These are phyloP conservation scores for Phenganax stokvisi DNA, from an alignment of 92 coral and sea anemone genomes.

Conservation along the genomic window DNA sequence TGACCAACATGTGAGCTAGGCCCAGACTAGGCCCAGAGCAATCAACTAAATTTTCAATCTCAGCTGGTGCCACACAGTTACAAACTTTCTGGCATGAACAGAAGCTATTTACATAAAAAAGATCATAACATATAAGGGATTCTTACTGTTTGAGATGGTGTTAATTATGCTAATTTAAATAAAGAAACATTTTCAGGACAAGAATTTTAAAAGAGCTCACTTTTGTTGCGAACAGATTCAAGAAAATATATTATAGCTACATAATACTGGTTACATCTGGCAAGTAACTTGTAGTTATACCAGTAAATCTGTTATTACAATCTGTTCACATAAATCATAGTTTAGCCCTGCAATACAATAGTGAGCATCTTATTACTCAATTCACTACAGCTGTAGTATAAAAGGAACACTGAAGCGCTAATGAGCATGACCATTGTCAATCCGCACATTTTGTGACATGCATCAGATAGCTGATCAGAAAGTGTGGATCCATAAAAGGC, in stretches of 20 bases:
- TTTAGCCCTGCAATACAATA: background rate
- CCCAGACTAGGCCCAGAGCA: too few relatives aligned
- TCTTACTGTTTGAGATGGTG: background rate
- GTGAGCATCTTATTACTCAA: background rate
- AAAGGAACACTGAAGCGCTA: background rate
- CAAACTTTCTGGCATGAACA: background rate
- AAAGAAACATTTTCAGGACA: too few relatives aligned
- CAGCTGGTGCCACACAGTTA: too few relatives aligned
- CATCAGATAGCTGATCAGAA: background rate
- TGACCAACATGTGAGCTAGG: too few relatives aligned
- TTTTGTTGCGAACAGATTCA: too few relatives aligned
- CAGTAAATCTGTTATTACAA: background rate
- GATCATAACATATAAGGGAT: background rate
- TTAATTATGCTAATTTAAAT: background rate
- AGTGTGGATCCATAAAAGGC: background rate
- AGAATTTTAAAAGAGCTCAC: too few relatives aligned
- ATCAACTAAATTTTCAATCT: too few relatives aligned
- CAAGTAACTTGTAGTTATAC: too few relatives aligned
- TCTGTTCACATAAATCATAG: background rate
- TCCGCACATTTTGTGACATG: background rate
- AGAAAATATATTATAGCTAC: too few relatives aligned
- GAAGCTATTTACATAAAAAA: background rate
- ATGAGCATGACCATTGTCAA: background rate
- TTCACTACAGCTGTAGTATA: background rate
- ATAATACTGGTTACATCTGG: too few relatives aligned